Evolutionary conservation across 1,140 invertebrate species (phyloP).

Genomic region (Latrodectus geometricus): DNA sequence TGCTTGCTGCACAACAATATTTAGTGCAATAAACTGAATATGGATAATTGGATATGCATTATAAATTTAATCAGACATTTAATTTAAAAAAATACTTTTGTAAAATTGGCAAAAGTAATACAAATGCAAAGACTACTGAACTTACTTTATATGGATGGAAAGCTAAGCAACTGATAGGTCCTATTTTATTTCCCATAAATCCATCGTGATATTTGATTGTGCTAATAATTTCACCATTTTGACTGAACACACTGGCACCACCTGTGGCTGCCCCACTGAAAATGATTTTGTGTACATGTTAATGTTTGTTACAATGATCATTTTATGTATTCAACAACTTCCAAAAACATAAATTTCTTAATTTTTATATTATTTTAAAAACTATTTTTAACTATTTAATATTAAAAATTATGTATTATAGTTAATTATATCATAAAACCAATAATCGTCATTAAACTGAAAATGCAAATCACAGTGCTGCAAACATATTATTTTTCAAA

Average conservation of each 20-base stretch:
- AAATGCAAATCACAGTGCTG: background rate
- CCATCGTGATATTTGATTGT: constrained; percentile 89
- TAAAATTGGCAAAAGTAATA: background rate
- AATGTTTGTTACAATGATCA: too few relatives aligned
- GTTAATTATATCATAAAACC: background rate
- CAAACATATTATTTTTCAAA: too few relatives aligned
- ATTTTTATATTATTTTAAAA: too few relatives aligned
- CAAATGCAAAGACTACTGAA: background rate
- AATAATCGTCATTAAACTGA: constrained; percentile 12
- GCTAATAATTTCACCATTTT: constrained; percentile 70
- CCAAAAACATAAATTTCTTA: too few relatives aligned
- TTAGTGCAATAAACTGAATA: background rate
- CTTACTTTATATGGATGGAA: constrained; percentile 87
- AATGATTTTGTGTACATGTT: background rate
- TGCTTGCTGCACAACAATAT: too few relatives aligned
- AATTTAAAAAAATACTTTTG: background rate
- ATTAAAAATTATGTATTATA: background rate
- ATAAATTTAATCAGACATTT: background rate
- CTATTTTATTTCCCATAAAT: constrained; percentile 88
- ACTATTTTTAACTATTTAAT: background rate
- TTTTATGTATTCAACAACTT: too few relatives aligned
- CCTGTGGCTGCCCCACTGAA: constrained; percentile 85
- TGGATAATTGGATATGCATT: background rate
- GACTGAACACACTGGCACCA: constrained; percentile 81
- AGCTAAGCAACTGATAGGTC: constrained; percentile 84